Base-by-base conservation (phyloP, 1,140 invertebrate species). In the Dufourea novaeangliae region DNA sequence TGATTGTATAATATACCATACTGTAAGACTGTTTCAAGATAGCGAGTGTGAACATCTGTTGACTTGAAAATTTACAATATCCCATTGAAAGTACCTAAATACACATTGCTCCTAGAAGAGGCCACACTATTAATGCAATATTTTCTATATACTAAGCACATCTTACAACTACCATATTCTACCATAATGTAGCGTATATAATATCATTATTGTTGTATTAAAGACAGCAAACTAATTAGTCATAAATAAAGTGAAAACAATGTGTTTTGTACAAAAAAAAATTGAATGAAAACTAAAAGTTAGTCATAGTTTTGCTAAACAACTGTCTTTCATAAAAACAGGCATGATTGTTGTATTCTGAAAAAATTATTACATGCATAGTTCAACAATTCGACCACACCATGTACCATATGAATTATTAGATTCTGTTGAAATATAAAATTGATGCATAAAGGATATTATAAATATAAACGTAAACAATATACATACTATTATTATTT, bases 31-130 rank as follows among this genome's bases (percentile, higher is more conserved):
- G 25, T 74, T 67, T 41, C 10, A 44, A 44, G 29, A 52, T 44
- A 62, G 27, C 20, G 32, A 59, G 22, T 20, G 67, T 77, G 57
- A 77, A 63, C 74, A 62, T 71, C 57, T 54, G 20, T 62, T 37
- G 25, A 57, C 34, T 67, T 66, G 32, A 22, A 41, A 32, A 54
- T 67, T 44, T 32, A 17, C 61, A 34, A 32, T n/a, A 8, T 52
- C 34, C 20, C 20, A 74, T 67, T n/a, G 14, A 54, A 57, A 22
- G 14, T 74, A 29, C 39, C 25, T 75, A 68, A 68, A 61, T 70
- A 62, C 32, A 39, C 44, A 77, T 70, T 73, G 71, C 61, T 63
- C 69, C 64, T 69, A 76, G 37, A 76, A n/a, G 66, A 69, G 73
- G 73, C 73, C 71, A 52, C 12, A 34, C 39, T 74, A 76, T 59